Conservation (phyloP, 2,888 invertebrate species). For the Drosophila algonquin region DNA sequence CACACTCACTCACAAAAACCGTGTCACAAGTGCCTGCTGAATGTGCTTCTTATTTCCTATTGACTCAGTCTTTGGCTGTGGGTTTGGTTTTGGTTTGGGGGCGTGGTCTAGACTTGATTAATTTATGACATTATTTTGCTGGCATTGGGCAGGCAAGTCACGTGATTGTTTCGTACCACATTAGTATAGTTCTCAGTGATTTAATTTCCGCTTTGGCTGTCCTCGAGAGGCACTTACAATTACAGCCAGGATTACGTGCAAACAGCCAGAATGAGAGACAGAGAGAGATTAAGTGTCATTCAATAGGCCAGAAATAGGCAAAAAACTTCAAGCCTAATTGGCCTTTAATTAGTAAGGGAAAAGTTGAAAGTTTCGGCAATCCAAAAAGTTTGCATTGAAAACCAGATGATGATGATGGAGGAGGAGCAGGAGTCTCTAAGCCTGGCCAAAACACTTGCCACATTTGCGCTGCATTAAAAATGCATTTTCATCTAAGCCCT, state of each 20-base stretch:
- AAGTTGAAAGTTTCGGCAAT: slow-evolving; percentile 11
- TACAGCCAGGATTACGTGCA: slow-evolving; percentile 31
- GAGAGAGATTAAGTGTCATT: slow-evolving; percentile 12
- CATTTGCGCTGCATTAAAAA: slow-evolving; percentile 75
- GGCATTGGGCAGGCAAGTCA: slow-evolving; percentile 53
- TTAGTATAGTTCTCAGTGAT: slow-evolving; percentile 42
- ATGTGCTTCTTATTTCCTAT: neutral
- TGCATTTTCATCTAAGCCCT: slow-evolving; percentile 58
- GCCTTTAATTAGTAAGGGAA: slow-evolving; percentile 21
- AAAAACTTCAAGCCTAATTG: slow-evolving; percentile 40
- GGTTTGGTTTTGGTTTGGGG: neutral
- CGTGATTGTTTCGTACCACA: slow-evolving; percentile 50
- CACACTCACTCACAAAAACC: slow-evolving; percentile 1
- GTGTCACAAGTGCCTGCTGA: slow-evolving; percentile 6
- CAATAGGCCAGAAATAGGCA: slow-evolving; percentile 10
- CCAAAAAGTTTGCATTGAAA: slow-evolving; percentile 12
- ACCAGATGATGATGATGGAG: slow-evolving; percentile 7
- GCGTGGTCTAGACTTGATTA: slow-evolving; percentile 24
- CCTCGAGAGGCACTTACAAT: slow-evolving; percentile 37
- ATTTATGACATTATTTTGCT: slow-evolving; percentile 43
- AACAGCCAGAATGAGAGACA: slow-evolving; percentile 1
- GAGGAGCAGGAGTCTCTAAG: slow-evolving; percentile 9
- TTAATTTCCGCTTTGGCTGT: slow-evolving; percentile 43
- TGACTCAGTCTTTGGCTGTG: slow-evolving; percentile 18
- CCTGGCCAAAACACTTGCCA: slow-evolving; percentile 56